Conservation (phyloP, 1,140 invertebrate species). For the Pseudomyrmex concolor region DNA sequence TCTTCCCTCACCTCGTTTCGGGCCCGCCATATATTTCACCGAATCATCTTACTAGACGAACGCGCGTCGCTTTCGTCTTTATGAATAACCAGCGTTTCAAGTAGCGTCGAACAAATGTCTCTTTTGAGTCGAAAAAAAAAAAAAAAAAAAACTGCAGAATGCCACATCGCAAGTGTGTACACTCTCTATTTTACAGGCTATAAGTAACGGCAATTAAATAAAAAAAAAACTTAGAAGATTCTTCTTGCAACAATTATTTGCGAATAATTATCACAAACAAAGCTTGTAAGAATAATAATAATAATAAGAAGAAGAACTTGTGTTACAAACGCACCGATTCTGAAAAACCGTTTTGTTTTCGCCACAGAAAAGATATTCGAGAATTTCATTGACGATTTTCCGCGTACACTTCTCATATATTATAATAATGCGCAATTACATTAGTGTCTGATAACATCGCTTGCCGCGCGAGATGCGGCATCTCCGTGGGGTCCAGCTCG, state of each 20-base stretch:
- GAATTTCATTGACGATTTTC: too few relatives aligned
- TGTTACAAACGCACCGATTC: too few relatives aligned
- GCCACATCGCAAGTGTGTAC: conserved; percentile 42
- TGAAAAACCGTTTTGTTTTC: too few relatives aligned
- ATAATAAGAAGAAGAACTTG: too few relatives aligned
- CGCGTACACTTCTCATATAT: too few relatives aligned
- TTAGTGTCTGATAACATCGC: too few relatives aligned
- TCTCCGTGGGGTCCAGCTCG: background rate
- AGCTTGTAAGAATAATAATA: background rate
- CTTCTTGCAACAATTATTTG: background rate
- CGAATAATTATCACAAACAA: background rate
- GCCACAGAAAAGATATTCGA: too few relatives aligned
- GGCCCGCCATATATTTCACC: conserved; percentile 3
- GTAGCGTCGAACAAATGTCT: conserved; percentile 8
- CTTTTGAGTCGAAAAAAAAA: conserved; percentile 19
- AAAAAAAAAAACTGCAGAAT: conserved; percentile 23
- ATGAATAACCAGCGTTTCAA: conserved; percentile 35
- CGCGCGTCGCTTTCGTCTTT: background rate
- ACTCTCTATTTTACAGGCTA: conserved; percentile 44
- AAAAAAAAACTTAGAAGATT: conserved; percentile 3
- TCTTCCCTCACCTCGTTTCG: background rate
- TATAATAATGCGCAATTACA: too few relatives aligned
- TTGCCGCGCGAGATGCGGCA: too few relatives aligned
- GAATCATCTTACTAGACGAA: conserved; percentile 46
- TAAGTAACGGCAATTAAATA: conserved; percentile 24